These are phyloP conservation scores for Venusia cambrica DNA, from an alignment of 2,888 invertebrate genomes.

Conservation along the genomic window DNA sequence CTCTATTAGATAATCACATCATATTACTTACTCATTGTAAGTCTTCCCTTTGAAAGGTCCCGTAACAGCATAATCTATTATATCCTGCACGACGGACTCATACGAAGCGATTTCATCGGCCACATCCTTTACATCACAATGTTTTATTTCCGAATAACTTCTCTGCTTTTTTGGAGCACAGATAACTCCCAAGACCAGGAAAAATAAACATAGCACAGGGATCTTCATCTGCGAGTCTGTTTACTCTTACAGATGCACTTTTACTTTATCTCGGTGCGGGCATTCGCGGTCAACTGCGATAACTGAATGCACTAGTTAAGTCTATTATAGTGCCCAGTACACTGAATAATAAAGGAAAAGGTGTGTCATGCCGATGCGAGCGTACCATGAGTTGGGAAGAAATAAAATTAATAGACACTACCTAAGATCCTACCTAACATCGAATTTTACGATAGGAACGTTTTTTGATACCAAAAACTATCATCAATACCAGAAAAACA, in stretches of 20 bases:
- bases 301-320: conserved; percentile 13
- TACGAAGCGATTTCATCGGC: conserved; percentile 82
- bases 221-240: conserved; percentile 9
- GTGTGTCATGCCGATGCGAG: too few species aligned
- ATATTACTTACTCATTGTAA: conserved; percentile 74
- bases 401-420: too few species aligned
- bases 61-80: conserved; percentile 65
- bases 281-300: conserved; percentile 15
- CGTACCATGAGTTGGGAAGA: too few species aligned
- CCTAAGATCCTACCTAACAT: too few species aligned
- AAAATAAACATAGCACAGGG: conserved; percentile 13
- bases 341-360: too few species aligned
- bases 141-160: conserved; percentile 26
- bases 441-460: too few species aligned
- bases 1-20: too few species aligned
- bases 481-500: too few species aligned
- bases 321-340: too few species aligned
- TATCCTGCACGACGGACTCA: conserved; percentile 67
- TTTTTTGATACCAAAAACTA: too few species aligned
- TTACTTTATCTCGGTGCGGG: conserved; percentile 14
- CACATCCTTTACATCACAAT: conserved; percentile 45
- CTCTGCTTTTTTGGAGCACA: conserved; percentile 15
- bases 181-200: conserved; percentile 9
- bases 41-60: conserved; percentile 81
- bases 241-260: conserved; percentile 6